phyloP scores from a whole-genome alignment of 2,888 invertebrate species.

The Brachypalpus laphriformis region DNA sequence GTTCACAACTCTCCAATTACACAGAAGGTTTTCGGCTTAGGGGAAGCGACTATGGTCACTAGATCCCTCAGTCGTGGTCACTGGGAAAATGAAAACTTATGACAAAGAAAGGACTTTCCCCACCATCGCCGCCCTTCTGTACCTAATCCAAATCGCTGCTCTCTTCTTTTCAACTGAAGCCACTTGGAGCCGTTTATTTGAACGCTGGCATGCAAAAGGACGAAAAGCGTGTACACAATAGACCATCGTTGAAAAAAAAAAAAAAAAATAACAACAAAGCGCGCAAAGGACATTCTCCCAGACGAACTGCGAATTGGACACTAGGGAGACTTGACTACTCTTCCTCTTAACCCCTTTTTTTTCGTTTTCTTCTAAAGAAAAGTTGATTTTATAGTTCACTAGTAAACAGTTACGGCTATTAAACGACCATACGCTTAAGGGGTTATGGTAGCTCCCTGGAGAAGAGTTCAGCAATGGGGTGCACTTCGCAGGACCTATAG shows the following conservation, averaged over 20 bases:
- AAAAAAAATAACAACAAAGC: constrained; percentile 29
- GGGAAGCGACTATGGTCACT: constrained; percentile 60
- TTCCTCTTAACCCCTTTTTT: constrained; percentile 22
- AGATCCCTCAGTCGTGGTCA: constrained; percentile 59
- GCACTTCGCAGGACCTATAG: constrained; percentile 8
- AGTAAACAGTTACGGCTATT: constrained; percentile 73
- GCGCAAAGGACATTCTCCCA: constrained; percentile 57
- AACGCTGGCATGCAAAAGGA: constrained; percentile 69
- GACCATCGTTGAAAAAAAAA: not conserved
- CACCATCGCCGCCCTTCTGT: not conserved
- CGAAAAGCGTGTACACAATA: constrained; percentile 5
- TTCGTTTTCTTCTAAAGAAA: constrained; percentile 21
- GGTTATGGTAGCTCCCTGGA: constrained; percentile 58
- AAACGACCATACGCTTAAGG: constrained; percentile 72
- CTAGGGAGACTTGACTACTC: constrained; percentile 60
- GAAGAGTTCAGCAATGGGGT: constrained; percentile 24
- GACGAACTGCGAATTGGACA: constrained; percentile 69
- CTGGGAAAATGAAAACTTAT: constrained; percentile 65
- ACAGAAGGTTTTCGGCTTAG: constrained; percentile 34
- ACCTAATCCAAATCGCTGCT: constrained; percentile 63
- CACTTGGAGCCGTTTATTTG: constrained; percentile 70
- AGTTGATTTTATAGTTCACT: constrained; percentile 69
- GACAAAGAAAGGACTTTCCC: constrained; percentile 63
- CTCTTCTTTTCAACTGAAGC: constrained; percentile 59
- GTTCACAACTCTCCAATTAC: constrained; percentile 64